Base-by-base conservation (phyloP, 2,888 invertebrate genomes). In the Lycocerus yunnanus region DNA sequence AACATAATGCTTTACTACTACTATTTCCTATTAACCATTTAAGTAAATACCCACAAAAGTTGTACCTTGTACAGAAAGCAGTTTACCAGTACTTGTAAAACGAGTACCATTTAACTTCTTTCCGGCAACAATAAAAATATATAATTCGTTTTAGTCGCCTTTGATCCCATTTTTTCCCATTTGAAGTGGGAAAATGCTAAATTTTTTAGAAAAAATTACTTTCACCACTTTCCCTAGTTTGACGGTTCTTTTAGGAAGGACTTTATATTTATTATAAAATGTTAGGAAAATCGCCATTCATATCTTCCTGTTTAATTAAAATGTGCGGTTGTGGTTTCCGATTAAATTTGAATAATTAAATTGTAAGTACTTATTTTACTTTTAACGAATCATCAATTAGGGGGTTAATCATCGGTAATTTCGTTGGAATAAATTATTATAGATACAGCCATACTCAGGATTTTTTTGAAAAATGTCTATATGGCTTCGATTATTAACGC, bases 401-500 rank as follows among this genome's bases (percentile, higher is more conserved):
- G n/a, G 2, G n/a, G n/a, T n/a, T 43, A 43, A 43, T 43, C 2
- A 43, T n/a, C 43, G 43, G n/a, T 2, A 11, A 63, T 63, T 63
- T 18, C 18, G 2, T 13, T 18, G 16, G 13, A 18, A n/a, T 8
- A n/a, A 3, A 16, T 13, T 13, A 8, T n/a, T 18, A 15, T 8
- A 8, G 6, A 15, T 4, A n/a, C 18, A 16, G 2, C 15, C 0
- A 60, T 1, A 58, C 15, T 63, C 18, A 8, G 6, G 18, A 15
- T n/a, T 63, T 15, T 20, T 18, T 1, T 2, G 16, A 18, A n/a
- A 63, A 18, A 74, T 79, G 76, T 72, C 73, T 5, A 71, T 74
- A 16, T 80, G 80, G 79, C 65, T 83, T 16, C 78, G 76, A 68
- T 16, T 82, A 18, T 15, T 82, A 15, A 68, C 81, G 14, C 67